Evolutionary conservation across 2,888 invertebrate genomes (phyloP).

Genomic region (Ophion ventricosus): DNA sequence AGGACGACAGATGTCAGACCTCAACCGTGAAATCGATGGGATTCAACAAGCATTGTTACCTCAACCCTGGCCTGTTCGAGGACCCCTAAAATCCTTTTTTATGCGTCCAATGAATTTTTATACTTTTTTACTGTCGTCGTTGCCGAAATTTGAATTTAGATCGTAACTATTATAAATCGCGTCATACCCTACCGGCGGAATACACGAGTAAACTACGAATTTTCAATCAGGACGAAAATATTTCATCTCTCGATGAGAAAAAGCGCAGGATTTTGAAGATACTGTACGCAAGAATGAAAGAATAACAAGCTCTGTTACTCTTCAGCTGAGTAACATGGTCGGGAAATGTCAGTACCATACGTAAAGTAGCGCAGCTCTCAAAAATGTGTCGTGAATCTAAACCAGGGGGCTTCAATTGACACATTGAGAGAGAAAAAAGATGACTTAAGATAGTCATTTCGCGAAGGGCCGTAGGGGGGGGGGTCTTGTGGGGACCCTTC

Average conservation of each 20-base stretch:
- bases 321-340: no score
- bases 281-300: neutral
- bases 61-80: slow-evolving; percentile 80
- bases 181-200: neutral
- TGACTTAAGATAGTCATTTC: no score
- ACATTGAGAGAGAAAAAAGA: no score
- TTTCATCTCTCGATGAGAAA: neutral
- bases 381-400: no score
- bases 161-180: neutral
- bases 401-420: no score
- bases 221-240: neutral
- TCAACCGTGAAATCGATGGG: slow-evolving; percentile 73
- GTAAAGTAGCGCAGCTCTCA: no score
- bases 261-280: neutral
- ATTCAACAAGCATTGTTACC: slow-evolving; percentile 78
- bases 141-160: neutral
- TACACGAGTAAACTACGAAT: neutral
- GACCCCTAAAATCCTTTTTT: slow-evolving; percentile 54
- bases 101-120: neutral
- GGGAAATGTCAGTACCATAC: no score
- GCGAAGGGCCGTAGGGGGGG: no score
- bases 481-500: no score
- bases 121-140: neutral
- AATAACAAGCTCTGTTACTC: no score
- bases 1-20: slow-evolving; percentile 75